Evolutionary conservation across 2,797 vertebrate species (phyloP), one percentile per base, ranked within the genome.

Genomic region (Hoplostethus mediterraneus): DNA sequence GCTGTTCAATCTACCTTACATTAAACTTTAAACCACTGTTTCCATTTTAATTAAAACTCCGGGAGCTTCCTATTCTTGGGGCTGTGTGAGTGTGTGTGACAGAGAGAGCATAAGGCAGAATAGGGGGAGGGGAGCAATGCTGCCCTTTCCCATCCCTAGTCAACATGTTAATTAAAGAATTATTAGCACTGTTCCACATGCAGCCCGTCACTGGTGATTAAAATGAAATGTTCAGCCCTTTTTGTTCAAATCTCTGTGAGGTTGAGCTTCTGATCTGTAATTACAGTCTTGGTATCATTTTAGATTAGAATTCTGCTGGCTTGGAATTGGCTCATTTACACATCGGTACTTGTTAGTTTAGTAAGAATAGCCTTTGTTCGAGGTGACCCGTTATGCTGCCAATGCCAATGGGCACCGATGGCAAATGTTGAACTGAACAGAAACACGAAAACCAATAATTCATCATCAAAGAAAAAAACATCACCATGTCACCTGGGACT

Each of bases 141-240:
- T 86, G 87, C 80, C 89, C 91, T 94, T 87, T 91, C 90, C 82
- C 86, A 49, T 81, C 93, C 83, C 87, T 77, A 94, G 91, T 96
- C 94, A 93, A 91, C 94, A 94, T 94, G 94, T 95, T 97, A 96
- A 96, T 97, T 97, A 96, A 96, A 95, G 83, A 92, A 90, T 91
- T 89, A 94, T 93, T 94, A 93, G 87, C 80, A 64, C 72, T 70
- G 88, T 90, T 92, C 85, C 80, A 85, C 85, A 87, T 81, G 77
- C 84, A 86, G 76, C 77, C 79, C 81, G 84, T 84, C 64, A 59
- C 71, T 71, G 78, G 79, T 93, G 87, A 95, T 94, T 93, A 94
- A 90, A 92, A 91, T 73, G 63, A 78, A 80, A 82, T 66, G 66
- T 71, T 84, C 80, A 80, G 85, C 75, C 74, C 78, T 86, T 87